Base-by-base conservation (phyloP, 64 coral and sea anemone genomes). In the Pachyseris speciosa region DNA sequence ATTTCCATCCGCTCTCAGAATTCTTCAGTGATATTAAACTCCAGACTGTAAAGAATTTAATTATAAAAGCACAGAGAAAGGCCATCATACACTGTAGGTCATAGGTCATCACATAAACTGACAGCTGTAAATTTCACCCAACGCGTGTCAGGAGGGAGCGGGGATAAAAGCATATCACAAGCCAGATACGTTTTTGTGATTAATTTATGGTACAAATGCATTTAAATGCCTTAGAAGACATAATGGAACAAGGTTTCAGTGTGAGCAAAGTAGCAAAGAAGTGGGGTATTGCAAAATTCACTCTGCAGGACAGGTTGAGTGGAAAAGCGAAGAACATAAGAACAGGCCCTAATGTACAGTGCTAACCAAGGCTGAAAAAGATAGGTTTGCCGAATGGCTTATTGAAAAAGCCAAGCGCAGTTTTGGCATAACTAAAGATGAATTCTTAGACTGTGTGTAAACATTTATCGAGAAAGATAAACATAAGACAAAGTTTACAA, bases 221-320 rank as follows among this genome's bases (percentile, higher is more conserved):
- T 38, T 32, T 38, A 39, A 81, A 61, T 13, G 30, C 78, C 59
- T 29, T 81, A 37, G 17, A 31, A 60, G 51, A 81, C 4, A 57
- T 80, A 7, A 80, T 32, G 11, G 75, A 80, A 36, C 9, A 1
- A 31, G 48, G 75, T 57, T 81, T 61, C 0, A 81, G 48, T 42
- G 65, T 70, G 4, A 72, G 84, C 57, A 34, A 69, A 22, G 84
- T 67, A 2, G 67, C 64, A 24, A 87, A 37, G 16, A 73, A 87
- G 47, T 87, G 84, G 84, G 67, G 47, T 51, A 53, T 87, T 52
- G 26, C 27, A 53, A 72, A 51, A 53, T 72, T 67, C 7, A 71
- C 84, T 9, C n/a, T 86, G 9, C 43, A 86, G 20, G 84, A 60
- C 37, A 69, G 84, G 47, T 37, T 87, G 40, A 20, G 11, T 64